These are phyloP conservation scores for Poeciliopsis presidionis DNA, from an alignment of 2,797 vertebrate species.

Conservation along the genomic window DNA sequence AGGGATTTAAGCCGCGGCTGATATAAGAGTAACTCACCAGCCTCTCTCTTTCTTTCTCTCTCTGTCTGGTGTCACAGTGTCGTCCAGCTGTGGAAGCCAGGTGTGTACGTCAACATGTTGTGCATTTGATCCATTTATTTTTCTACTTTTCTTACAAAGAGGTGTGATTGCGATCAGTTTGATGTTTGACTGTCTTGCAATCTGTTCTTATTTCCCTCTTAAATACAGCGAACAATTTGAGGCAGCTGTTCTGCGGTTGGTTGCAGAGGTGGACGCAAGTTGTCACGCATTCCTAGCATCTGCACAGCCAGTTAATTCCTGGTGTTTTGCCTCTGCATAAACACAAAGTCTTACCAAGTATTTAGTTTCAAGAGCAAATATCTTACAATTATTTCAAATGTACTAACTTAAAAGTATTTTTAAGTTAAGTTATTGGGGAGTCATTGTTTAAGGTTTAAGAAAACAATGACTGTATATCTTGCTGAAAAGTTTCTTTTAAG, in stretches of 20 bases:
- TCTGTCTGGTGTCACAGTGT: constrained; percentile 3
- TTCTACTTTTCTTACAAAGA: not conserved
- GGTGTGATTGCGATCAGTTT: not conserved
- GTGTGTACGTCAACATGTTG: constrained; percentile 21
- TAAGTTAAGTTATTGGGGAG: too few relatives aligned
- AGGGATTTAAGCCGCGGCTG: constrained; percentile 30
- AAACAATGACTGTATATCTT: too few relatives aligned
- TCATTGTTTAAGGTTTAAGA: too few relatives aligned
- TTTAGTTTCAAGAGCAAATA: too few relatives aligned
- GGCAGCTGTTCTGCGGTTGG: not conserved
- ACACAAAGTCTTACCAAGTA: too few relatives aligned
- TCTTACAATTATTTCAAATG: too few relatives aligned
- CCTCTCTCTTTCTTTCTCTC: constrained; percentile 24
- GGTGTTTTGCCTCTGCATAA: not conserved
- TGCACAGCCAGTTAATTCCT: not conserved
- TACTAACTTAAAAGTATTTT: too few relatives aligned
- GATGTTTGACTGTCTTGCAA: not conserved
- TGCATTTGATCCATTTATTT: not conserved
- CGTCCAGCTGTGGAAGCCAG: constrained; percentile 13
- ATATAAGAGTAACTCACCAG: constrained; percentile 16
- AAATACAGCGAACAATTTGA: not conserved
- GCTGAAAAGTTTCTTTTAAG: too few relatives aligned
- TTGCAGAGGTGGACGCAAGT: not conserved
- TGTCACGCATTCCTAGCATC: not conserved
- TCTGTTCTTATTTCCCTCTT: not conserved